A percentile compares a stretch with the other conserved stretches of the same genome.
phyloP scores from a whole-genome alignment of 2,113 vertebrate species.

The Nematolebias whitei region DNA sequence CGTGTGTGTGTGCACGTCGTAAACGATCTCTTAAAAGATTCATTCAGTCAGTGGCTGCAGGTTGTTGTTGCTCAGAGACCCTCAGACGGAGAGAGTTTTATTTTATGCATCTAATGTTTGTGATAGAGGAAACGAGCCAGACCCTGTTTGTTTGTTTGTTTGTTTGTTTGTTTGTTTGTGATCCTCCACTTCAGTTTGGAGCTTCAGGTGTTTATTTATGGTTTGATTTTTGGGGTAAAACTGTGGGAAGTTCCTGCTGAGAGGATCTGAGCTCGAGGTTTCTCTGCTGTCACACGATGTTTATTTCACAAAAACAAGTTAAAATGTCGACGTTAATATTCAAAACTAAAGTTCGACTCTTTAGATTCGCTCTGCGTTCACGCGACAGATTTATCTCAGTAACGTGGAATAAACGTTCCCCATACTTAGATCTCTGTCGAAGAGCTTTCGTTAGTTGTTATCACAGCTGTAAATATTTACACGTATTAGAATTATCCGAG shows the following conservation, averaged over 20 bases:
- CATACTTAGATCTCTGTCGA: too few relatives aligned
- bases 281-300: too few relatives aligned
- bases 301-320: too few relatives aligned
- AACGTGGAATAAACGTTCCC: too few relatives aligned
- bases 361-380: too few relatives aligned
- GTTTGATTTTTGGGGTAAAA: neutral
- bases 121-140: conserved; percentile 35
- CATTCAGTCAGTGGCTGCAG: conserved; percentile 57
- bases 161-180: neutral
- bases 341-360: too few relatives aligned
- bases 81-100: conserved; percentile 34
- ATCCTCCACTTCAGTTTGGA: neutral
- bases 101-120: conserved; percentile 63
- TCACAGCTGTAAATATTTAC: too few relatives aligned
- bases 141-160: neutral
- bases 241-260: neutral
- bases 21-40: conserved; percentile 49
- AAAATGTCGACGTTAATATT: too few relatives aligned
- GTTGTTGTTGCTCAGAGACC: conserved; percentile 44
- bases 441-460: too few relatives aligned
- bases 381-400: too few relatives aligned
- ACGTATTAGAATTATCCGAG: too few relatives aligned
- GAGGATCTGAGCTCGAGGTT: too few relatives aligned
- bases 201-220: conserved; percentile 18
- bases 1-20: conserved; percentile 6